Evolutionary conservation across 2,888 invertebrate species (phyloP).

Genomic region (Celastrina argiolus): DNA sequence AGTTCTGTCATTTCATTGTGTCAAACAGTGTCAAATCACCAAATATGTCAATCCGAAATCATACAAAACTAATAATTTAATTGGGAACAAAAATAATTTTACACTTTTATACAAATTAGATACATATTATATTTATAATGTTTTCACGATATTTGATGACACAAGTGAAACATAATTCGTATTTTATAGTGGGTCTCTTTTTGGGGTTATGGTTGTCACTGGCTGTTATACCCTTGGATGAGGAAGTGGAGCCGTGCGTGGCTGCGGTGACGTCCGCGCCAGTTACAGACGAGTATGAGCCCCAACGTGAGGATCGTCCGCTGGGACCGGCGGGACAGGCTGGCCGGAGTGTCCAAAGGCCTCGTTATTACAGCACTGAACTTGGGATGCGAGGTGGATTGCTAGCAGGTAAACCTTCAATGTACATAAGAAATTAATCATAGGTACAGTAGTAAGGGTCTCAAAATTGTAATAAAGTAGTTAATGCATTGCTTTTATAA

Average conservation of each 20-base stretch:
- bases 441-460: no score
- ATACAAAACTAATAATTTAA: background rate
- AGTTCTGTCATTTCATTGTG: no score
- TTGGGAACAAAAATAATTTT: background rate
- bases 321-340: slow-evolving; percentile 43
- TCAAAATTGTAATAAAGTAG: no score
- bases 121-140: slow-evolving; percentile 40
- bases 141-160: slow-evolving; percentile 66
- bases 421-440: no score
- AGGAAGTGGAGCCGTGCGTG: slow-evolving; percentile 43
- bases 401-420: slow-evolving; percentile 74
- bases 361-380: slow-evolving; percentile 96
- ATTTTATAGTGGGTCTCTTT: slow-evolving; percentile 75
- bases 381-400: slow-evolving; percentile 93
- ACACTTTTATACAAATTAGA: background rate
- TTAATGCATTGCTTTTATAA: no score
- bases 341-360: slow-evolving; percentile 82
- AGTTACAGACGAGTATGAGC: slow-evolving; percentile 56
- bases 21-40: background rate
- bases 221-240: slow-evolving; percentile 67
- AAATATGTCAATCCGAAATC: no score
- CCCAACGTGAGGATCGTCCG: slow-evolving; percentile 55
- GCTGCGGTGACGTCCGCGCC: slow-evolving; percentile 34
- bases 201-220: slow-evolving; percentile 77
- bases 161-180: slow-evolving; percentile 76